These are phyloP conservation scores for Spicauda simplicius DNA, from an alignment of 2,888 invertebrate genomes.

Conservation along the genomic window DNA sequence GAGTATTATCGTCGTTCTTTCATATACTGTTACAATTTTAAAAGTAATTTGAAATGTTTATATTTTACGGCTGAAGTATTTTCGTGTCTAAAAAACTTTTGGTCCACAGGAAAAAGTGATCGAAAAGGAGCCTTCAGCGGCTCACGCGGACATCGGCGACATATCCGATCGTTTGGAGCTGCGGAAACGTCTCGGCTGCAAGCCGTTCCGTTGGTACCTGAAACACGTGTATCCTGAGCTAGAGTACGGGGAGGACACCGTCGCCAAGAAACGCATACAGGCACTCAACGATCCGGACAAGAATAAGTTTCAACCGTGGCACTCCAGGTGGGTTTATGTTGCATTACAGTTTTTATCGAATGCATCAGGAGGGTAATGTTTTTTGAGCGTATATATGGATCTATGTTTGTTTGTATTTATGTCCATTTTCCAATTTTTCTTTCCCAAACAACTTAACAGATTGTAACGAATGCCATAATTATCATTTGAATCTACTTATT, in stretches of 20 bases:
- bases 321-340: constrained; percentile 81
- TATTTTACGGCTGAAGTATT: no score
- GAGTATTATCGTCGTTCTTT: no score
- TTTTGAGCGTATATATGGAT: no score
- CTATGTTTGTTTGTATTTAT: no score
- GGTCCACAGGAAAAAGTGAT: constrained; percentile 89
- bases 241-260: constrained; percentile 86
- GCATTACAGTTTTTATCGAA: no score
- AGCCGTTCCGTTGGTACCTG: constrained; percentile 94
- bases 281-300: constrained; percentile 85
- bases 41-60: no score
- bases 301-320: constrained; percentile 92
- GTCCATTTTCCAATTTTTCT: no score
- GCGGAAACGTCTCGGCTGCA: constrained; percentile 90
- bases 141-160: constrained; percentile 89
- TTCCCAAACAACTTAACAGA: no score
- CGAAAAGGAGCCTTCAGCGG: constrained; percentile 86
- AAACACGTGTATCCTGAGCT: constrained; percentile 93
- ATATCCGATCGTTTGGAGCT: constrained; percentile 89
- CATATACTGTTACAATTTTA: no score
- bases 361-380: no score
- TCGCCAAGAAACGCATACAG: constrained; percentile 83
- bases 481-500: no score
- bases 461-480: no score
- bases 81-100: background rate